Evolutionary conservation across 2,797 vertebrate genomes (phyloP), one percentile per base, ranked within the genome.

Genomic region (Protonibea diacanthus): DNA sequence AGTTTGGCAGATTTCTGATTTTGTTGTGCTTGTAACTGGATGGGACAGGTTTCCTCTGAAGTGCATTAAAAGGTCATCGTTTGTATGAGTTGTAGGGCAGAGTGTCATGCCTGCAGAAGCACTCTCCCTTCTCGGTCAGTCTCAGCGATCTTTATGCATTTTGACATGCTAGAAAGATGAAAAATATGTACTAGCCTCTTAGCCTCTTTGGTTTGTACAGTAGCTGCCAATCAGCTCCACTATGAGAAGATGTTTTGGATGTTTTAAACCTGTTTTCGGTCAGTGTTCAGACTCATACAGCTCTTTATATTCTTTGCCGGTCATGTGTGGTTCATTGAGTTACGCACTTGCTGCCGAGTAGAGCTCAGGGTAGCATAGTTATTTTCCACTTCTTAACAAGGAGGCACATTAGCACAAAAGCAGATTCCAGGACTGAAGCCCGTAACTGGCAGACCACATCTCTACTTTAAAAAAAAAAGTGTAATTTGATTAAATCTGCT

Each of bases 401-500:
- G 68, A 75, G 56, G 65, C 70, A 77, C 77, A 85, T 68, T 71
- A 81, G 79, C 47, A 38, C 33, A 63, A 72, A 76, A 89, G 49
- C 78, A 82, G 85, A 91, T 93, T 94, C 84, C 80, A 87, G 81
- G 78, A 74, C 71, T 57, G 47, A 60, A 64, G 74, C 48, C 69
- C 8, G 49, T 89, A 81, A 90, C 87, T 80, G 87, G 72, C 85
- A 61, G 72, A 87, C 82, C 80, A 84, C 65, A 69, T 89, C 72
- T 81, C 81, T 80, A 81, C 81, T 89, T 84, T 76, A 88, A 84
- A 38, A 38, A 88, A 38, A 38, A 92, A 91, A 86, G 81, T 84
- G 81, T 92, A 84, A 91, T 94, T 93, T 94, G 89, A 94, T 94
- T 90, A 92, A 93, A 95, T 93, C 91, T 93, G 84, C 87, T 89